These are phyloP conservation scores for Cynocephalus volans DNA, from an alignment of 2,113 vertebrate species.

Conservation along the genomic window DNA sequence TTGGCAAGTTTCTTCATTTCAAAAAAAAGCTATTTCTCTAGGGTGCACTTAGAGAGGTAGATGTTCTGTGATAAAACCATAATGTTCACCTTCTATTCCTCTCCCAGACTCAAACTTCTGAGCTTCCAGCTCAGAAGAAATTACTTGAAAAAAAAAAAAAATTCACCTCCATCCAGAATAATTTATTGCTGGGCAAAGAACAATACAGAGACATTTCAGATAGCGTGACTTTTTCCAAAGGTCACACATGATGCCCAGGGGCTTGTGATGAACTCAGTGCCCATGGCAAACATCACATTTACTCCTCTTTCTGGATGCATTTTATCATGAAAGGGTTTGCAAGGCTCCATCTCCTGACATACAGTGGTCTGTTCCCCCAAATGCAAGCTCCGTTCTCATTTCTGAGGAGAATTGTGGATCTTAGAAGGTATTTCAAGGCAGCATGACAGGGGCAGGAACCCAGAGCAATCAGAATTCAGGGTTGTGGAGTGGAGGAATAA, in stretches of 20 bases:
- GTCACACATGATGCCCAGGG: neutral
- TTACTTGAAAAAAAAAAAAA: neutral
- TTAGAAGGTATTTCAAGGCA: neutral
- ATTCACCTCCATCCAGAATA: neutral
- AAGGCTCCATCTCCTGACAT: neutral
- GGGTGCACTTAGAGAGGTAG: neutral
- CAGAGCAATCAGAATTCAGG: neutral
- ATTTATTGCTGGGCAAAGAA: conserved; percentile 55
- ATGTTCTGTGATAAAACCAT: neutral
- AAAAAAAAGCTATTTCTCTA: neutral
- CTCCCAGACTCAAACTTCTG: neutral
- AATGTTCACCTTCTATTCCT: neutral
- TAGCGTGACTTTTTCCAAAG: conserved; percentile 71
- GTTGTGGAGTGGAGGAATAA: neutral
- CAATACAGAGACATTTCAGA: conserved; percentile 61
- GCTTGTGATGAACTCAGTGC: conserved; percentile 15
- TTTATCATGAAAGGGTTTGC: neutral
- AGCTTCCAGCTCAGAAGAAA: conserved; percentile 37
- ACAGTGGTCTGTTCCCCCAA: neutral
- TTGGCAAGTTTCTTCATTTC: neutral
- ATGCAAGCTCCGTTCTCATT: neutral
- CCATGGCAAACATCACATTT: conserved; percentile 12
- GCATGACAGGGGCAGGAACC: neutral
- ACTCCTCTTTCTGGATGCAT: conserved; percentile 52
- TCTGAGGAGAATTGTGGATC: neutral